Conservation (phyloP, 2,888 invertebrate species). For the Mythimna lalbum region DNA sequence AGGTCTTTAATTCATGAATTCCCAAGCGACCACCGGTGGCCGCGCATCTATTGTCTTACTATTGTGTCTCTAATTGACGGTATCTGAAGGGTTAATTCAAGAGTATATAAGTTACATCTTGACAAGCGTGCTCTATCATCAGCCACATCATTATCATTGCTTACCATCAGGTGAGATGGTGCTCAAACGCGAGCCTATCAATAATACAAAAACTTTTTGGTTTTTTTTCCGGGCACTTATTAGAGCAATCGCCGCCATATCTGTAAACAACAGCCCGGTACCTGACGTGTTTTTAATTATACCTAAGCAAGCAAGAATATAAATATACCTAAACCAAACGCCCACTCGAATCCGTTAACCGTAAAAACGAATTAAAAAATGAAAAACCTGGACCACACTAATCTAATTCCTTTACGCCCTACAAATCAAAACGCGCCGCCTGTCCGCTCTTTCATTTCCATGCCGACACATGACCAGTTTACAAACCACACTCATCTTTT, state of each 20-base stretch:
- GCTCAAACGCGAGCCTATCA: too few relatives aligned
- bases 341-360: not conserved
- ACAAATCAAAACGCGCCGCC: slow-evolving; percentile 24
- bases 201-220: too few relatives aligned
- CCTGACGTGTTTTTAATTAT: too few relatives aligned
- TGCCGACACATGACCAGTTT: slow-evolving; percentile 41
- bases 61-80: too few relatives aligned
- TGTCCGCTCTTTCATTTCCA: slow-evolving; percentile 40
- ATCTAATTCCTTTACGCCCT: slow-evolving; percentile 19
- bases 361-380: slow-evolving; percentile 11
- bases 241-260: not conserved
- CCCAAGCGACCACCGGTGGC: too few relatives aligned
- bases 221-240: not conserved
- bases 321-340: not conserved
- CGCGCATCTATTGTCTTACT: too few relatives aligned
- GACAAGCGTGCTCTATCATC: too few relatives aligned
- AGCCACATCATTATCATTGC: too few relatives aligned
- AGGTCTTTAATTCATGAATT: too few relatives aligned
- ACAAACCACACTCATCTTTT: slow-evolving; percentile 35
- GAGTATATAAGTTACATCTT: too few relatives aligned
- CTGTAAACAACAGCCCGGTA: not conserved
- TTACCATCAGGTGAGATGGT: too few relatives aligned
- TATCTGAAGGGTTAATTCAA: too few relatives aligned
- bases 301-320: not conserved
- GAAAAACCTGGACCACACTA: not conserved